Evolutionary conservation across 1,140 invertebrate species (phyloP).

Genomic region (Hypothenemus hampei): DNA sequence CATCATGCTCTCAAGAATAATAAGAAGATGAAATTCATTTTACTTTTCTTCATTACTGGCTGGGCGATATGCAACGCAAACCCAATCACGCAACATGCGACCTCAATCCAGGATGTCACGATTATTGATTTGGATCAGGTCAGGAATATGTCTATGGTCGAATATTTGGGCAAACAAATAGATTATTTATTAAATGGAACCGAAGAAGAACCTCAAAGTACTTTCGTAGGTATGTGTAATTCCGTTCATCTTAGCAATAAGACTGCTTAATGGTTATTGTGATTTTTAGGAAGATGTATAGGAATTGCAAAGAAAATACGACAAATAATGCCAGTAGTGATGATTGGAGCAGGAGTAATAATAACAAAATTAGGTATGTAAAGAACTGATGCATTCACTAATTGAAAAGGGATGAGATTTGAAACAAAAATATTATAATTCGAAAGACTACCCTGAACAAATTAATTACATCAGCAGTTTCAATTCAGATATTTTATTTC

Average conservation of each 20-base stretch:
- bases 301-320: constrained; percentile 15
- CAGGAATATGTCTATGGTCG: constrained; percentile 10
- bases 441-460: neutral
- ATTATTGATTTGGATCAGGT: constrained; percentile 13
- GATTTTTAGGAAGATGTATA: constrained; percentile 16
- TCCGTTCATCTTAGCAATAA: too few relatives aligned
- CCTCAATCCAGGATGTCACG: too few relatives aligned
- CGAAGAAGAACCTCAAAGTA: neutral
- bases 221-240: constrained; percentile 12
- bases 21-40: too few relatives aligned
- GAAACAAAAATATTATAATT: too few relatives aligned
- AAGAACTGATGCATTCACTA: too few relatives aligned
- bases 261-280: too few relatives aligned
- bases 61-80: too few relatives aligned
- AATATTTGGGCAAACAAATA: constrained; percentile 6
- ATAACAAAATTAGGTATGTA: constrained; percentile 21
- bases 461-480: neutral
- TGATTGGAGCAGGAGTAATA: constrained; percentile 13
- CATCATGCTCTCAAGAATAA: too few relatives aligned
- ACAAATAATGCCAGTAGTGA: constrained; percentile 12
- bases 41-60: too few relatives aligned
- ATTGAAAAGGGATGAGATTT: too few relatives aligned
- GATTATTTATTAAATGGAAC: constrained; percentile 5
- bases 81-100: too few relatives aligned
- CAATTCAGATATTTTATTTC: constrained; percentile 10